Conservation (phyloP, 2,888 invertebrate genomes). For the Sepioteuthis lessoniana region DNA sequence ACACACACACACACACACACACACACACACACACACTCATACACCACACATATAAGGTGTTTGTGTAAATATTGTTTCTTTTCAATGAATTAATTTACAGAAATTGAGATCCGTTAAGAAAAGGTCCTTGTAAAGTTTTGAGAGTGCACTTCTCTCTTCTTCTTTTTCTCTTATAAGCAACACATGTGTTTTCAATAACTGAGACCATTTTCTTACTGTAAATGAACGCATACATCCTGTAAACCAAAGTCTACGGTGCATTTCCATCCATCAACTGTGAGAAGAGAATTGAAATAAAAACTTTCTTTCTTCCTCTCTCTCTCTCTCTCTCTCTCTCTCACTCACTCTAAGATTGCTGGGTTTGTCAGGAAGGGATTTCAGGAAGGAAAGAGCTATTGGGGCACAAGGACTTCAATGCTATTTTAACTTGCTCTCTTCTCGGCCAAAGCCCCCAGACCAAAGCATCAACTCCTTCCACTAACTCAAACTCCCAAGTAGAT, state of each 20-base stretch:
- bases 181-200: constrained; percentile 11
- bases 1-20: no score
- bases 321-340: not conserved
- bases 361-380: no score
- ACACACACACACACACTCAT: no score
- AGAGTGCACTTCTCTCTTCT: not conserved
- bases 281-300: constrained; percentile 21
- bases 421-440: not conserved
- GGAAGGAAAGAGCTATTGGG: no score
- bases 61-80: not conserved
- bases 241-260: not conserved
- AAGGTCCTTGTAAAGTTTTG: not conserved
- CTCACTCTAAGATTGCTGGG: not conserved
- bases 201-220: not conserved
- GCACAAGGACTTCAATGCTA: no score
- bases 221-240: constrained; percentile 33
- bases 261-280: constrained; percentile 23
- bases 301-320: not conserved
- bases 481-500: not conserved
- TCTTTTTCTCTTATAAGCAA: not conserved
- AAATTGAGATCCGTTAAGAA: not conserved
- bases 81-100: not conserved
- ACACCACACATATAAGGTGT: no score
- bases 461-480: not conserved
- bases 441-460: constrained; percentile 2